phyloP scores from a whole-genome alignment of 1,140 invertebrate genomes.

The Neodiprion pinetum region DNA sequence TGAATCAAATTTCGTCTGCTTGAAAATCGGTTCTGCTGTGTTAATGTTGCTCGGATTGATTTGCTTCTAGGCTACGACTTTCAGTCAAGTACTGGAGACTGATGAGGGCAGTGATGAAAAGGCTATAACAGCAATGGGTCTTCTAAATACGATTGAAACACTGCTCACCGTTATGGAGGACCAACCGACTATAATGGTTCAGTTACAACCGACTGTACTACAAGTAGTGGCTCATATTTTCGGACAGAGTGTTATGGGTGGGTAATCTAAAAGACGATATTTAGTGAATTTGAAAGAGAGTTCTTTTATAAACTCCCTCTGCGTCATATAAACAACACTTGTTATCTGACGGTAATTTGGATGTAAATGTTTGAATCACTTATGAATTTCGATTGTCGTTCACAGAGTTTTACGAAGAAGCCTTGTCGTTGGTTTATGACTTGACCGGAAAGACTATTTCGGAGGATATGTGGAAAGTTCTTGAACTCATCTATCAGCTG shows the following conservation, averaged over 20 bases:
- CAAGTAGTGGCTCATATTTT: constrained; percentile 91
- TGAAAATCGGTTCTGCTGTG: background rate
- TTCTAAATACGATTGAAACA: constrained; percentile 96
- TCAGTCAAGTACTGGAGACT: constrained; percentile 83
- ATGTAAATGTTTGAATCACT: background rate
- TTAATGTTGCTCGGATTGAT: constrained; percentile 13
- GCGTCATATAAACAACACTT: background rate
- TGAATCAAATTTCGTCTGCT: constrained; percentile 8
- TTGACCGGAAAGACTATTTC: constrained; percentile 89
- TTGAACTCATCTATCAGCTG: constrained; percentile 87
- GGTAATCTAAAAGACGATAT: constrained; percentile 33
- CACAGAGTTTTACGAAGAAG: constrained; percentile 96
- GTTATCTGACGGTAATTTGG: constrained; percentile 1
- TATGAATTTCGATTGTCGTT: constrained; percentile 38
- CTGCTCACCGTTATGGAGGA: constrained; percentile 94
- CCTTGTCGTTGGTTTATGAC: constrained; percentile 91
- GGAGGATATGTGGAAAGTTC: constrained; percentile 94
- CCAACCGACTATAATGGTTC: constrained; percentile 84
- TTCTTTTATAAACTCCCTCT: constrained; percentile 20
- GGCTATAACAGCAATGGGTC: constrained; percentile 95
- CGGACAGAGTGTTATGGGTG: constrained; percentile 82
- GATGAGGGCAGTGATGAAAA: constrained; percentile 95
- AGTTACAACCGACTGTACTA: constrained; percentile 93
- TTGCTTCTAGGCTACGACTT: constrained; percentile 78
- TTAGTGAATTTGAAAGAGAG: background rate